A percentile compares a stretch with the other conserved stretches of the same genome.
Evolutionary conservation across 2,888 invertebrate species (phyloP).

Genomic region (Eueremaeus valkanovi): DNA sequence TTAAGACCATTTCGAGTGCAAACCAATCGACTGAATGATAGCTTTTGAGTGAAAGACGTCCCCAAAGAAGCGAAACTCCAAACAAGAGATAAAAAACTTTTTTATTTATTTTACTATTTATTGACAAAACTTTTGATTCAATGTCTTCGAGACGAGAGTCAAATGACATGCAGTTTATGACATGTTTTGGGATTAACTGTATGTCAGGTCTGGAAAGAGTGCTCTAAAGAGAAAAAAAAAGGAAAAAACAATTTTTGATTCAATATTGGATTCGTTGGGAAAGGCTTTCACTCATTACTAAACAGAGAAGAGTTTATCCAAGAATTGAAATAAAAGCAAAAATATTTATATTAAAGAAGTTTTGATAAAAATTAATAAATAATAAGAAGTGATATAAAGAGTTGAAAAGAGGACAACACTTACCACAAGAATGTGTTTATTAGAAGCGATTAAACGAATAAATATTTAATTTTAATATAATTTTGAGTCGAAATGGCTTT

Average conservation of each 20-base stretch:
- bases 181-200: background rate
- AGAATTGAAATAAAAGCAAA: too few relatives aligned
- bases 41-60: background rate
- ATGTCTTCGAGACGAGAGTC: too few relatives aligned
- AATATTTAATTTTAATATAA: too few relatives aligned
- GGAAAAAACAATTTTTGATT: background rate
- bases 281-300: background rate
- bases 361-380: too few relatives aligned
- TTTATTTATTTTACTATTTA: too few relatives aligned
- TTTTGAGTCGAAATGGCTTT: too few relatives aligned
- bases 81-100: background rate
- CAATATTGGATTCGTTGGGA: background rate
- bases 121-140: background rate
- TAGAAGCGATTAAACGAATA: background rate
- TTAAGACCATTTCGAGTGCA: too few relatives aligned
- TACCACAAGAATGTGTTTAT: background rate
- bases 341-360: too few relatives aligned
- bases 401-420: background rate
- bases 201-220: background rate
- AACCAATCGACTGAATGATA: too few relatives aligned
- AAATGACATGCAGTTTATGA: background rate
- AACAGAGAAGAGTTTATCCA: too few relatives aligned
- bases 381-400: background rate
- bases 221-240: background rate
- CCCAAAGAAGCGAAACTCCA: background rate